Evolutionary conservation across 2,888 invertebrate species (phyloP), one percentile per base, ranked within the genome.

Genomic region (Oeneis ivallda): DNA sequence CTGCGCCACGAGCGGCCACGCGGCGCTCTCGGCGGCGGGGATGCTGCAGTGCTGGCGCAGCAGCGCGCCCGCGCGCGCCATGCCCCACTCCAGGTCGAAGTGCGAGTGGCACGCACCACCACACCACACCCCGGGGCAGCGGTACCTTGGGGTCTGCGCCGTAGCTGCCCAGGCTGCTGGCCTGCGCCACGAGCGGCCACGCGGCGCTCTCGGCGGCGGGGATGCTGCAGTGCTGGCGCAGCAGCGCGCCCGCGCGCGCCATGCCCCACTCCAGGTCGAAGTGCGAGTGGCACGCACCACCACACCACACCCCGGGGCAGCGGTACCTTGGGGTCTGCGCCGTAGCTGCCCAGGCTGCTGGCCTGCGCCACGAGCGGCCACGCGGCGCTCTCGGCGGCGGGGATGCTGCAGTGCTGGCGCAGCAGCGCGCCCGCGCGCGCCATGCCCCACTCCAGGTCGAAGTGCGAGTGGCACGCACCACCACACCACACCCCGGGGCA

Each of bases 291-390:
- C 17, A 10, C 2, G 26, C 11, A 26, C 13, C 19, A 11, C 9
- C 15, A 11, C 5, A 8, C 32, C 11, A 15, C 3, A 11, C n/a
- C 19, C 71, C 7, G 15, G n/a, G n/a, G n/a, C 7, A 8, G 1
- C 1, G 45, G 67, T 65, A 90, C 92, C 80, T 81, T 82, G 0
- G 94, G 88, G 59, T 92, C 93, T 11, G 94, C 92, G 1, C 98
- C 98, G 60, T 97, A 93, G 69, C 95, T 96, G 32, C 98, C 99
- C 49, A 99, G 95, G 72, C 98, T 98, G 39, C 98, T 98, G 64
- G 97, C 96, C 86, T 99, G 98, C 0, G 96, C 96, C 3, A 98
- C 82, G 0, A 98, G 89, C 0, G 95, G 94, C 94, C 96, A 96
- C 13, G 56, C 32, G 7, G 65, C 49, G 15, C 15, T 86, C 74